Base-by-base conservation (phyloP, 2,888 invertebrate species). In the Eupithecia subumbrata region DNA sequence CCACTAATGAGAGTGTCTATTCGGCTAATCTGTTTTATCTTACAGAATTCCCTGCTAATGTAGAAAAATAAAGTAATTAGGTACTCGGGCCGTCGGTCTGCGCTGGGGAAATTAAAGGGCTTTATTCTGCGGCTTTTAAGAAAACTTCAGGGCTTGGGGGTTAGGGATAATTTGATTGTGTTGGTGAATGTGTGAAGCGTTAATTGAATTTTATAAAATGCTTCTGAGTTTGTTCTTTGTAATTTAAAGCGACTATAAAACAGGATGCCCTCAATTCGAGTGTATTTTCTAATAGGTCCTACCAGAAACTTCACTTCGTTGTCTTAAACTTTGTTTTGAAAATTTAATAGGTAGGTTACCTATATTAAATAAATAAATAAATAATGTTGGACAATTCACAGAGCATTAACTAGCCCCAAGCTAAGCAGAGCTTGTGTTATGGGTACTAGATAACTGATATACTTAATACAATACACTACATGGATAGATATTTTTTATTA, bases 1-100 rank as follows among this genome's bases (percentile, higher is more conserved):
- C 76, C 73, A 76, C 79, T 81, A 81, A 80, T 79, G 79, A 81
- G 76, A 78, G 79, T 72, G 76, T 77, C 76, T 81, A 79, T 80
- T 78, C 76, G 72, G 68, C 75, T 80, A 80, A 81, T 80, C 79
- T 78, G 74, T 76, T 79, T 80, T 78, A 80, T 80, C 79, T 75
- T 64, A 72, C 72, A 69, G 75, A 76, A 74, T 76, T 76, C 78
- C 73, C 77, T 74, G 79, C 74, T 77, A 76, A 78, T 74, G 81
- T 80, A 79, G 74, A 80, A 78, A 81, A 80, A 79, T 73, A 75
- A 73, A 73, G 77, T 77, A 77, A 77, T 75, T 76, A 69, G 74
- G 43, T 74, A 67, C 56, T 69, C 40, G 56, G 68, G 72, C 71
- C 67, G 43, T 75, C 16, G 25, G 7, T 60, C 40, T 25, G 22